phyloP scores from a whole-genome alignment of 2,113 vertebrate genomes.

The Caranx ignobilis region DNA sequence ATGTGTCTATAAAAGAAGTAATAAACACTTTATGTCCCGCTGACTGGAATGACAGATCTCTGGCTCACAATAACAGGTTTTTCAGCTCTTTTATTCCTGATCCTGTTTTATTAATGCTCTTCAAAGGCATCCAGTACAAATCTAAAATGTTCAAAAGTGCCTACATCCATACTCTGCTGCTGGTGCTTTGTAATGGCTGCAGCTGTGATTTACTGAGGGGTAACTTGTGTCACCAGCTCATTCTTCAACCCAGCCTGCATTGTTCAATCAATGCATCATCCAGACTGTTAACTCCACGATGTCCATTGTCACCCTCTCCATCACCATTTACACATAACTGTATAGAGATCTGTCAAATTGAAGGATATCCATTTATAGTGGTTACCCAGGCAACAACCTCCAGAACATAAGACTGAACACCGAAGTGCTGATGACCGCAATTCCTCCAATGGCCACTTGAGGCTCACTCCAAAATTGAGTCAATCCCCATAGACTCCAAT shows the following conservation, averaged over 20 bases:
- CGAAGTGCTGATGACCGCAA: too few relatives aligned
- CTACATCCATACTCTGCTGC: background rate
- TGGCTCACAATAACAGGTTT: constrained; percentile 20
- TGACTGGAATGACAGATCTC: constrained; percentile 28
- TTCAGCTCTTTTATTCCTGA: background rate
- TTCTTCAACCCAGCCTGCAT: background rate
- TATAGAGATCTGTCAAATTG: too few relatives aligned
- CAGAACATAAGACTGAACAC: too few relatives aligned
- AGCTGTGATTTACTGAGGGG: background rate
- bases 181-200: background rate
- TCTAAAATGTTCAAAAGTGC: constrained; percentile 21
- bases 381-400: too few relatives aligned
- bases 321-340: too few relatives aligned
- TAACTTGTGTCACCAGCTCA: background rate
- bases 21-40: background rate
- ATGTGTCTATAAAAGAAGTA: background rate
- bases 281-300: too few relatives aligned
- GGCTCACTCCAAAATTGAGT: too few relatives aligned
- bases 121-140: constrained; percentile 19
- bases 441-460: too few relatives aligned
- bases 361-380: too few relatives aligned
- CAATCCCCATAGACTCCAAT: too few relatives aligned
- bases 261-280: background rate
- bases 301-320: background rate
- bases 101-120: constrained; percentile 1